Percentiles rank a stretch among this genome's conserved stretches.
phyloP scores from a whole-genome alignment of 2,113 vertebrate species.

The Laterallus jamaicensis region DNA sequence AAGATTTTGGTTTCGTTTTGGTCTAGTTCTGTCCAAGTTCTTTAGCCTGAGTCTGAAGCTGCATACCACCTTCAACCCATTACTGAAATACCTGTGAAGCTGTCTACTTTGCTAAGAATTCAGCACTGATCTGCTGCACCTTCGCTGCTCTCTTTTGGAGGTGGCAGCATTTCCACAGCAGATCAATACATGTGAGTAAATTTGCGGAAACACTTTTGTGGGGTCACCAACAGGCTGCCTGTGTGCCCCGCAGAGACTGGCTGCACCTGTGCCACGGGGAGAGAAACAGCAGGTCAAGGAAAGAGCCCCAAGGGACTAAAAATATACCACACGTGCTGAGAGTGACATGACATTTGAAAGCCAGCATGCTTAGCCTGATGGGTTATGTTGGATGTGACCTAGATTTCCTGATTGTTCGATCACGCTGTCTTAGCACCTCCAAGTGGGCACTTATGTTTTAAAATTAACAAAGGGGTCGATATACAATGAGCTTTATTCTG shows the following conservation, averaged over 20 bases:
- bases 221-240: not conserved
- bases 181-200: not conserved
- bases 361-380: not conserved
- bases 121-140: not conserved
- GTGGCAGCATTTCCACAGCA: not conserved
- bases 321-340: not conserved
- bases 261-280: fast-evolving
- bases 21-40: not conserved
- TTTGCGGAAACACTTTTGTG: not conserved
- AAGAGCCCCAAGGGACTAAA: not conserved
- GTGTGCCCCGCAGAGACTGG: not conserved
- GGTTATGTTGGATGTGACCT: not conserved
- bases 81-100: not conserved
- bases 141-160: not conserved
- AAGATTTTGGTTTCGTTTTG: not conserved
- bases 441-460: not conserved
- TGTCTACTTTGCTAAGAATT: not conserved
- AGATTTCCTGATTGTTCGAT: not conserved
- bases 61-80: not conserved
- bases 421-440: not conserved
- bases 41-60: not conserved
- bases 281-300: not conserved
- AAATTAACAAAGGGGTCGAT: not conserved
- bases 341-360: not conserved
- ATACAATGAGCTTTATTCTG: not conserved